Base-by-base conservation (phyloP, 2,113 vertebrate genomes). In the Dascyllus trimaculatus region DNA sequence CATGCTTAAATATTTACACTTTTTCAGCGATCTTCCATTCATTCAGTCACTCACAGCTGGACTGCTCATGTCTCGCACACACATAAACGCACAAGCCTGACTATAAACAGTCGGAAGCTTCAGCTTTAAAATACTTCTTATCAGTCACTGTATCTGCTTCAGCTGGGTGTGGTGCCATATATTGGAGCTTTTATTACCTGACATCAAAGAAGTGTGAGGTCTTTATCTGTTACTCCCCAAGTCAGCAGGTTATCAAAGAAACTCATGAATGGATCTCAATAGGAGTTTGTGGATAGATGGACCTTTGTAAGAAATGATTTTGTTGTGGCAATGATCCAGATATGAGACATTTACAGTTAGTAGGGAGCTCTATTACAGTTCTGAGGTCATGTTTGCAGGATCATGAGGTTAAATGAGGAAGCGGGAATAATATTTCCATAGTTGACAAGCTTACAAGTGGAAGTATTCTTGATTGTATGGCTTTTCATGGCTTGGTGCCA, bases 91-190 rank as follows among this genome's bases (percentile, higher is more conserved):
- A 35, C 54, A 45, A 2, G 17, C 11, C n/a, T 8, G 49, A 22
- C 60, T 38, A 10, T 76, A 72, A 85, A 73, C 63, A 45, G 51
- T 57, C 22, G 1, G 29, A 72, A 56, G 77, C 56, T 49, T 71
- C 15, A 53, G n/a, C 65, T 40, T 46, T 35, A 35, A 35, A 35
- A 14, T 4, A 43, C 13, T 43, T 43, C 40, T 43, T 43, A 43
- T 43, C 40, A 3, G 40, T 35, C 32, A 10, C 32, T 35, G 32
- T 35, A 35, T 35, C 32, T 35, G 32, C 32, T 35, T 8, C 32
- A 11, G 18, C n/a, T 14, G 9, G 52, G 25, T 18, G 26, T 19
- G 45, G 10, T 48, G 6, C 17, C 10, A 1, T 40, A 49, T 40
- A 19, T 9, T 6, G 19, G 3, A 0, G 60, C 35, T 75, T 74